Evolutionary conservation across 2,888 invertebrate genomes (phyloP), one percentile per base, ranked within the genome.

Genomic region (Diloba caeruleocephala): DNA sequence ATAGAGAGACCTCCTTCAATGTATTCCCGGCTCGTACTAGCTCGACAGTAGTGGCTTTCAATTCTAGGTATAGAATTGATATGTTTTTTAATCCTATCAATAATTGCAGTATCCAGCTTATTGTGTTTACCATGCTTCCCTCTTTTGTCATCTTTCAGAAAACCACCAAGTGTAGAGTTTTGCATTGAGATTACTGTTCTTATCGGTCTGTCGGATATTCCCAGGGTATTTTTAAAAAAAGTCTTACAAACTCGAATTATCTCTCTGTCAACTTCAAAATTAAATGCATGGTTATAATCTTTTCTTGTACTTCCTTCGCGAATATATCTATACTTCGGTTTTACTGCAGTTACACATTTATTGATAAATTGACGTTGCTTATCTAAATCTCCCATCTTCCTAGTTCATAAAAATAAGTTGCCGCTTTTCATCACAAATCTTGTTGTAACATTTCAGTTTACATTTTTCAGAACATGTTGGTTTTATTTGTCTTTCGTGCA

Each of bases 1-100:
- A 53, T 41, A 36, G 45, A 36, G 36, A 41, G 25, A 29, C 57
- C 48, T 25, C 58, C 61, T 49, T 51, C 58, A 23, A 59, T 64
- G 15, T 54, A 64, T 49, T 45, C 42, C 12, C 54, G 48, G 37
- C 34, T 54, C 15, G 57, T 51, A 26, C 42, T 19, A 38, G 51
- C 53, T 19, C 64, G 59, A 45, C 56, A 59, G 23, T 59, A 59
- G 23, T 57, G 56, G 13, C 46, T 56, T 7, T 60, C 55, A 26
- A 53, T 59, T 49, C 48, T 55, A 17, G 58, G 29, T 23, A 57
- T 60, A 34, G 59, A 60, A 41, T 55, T 49, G 13, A 64, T 51
- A 38, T 60, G 51, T 29, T 48, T 19, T 29, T 36, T 43, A 38
- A 55, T 36, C 9, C 51, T 41, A 25, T 48, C 51, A 41, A 49